Conservation (phyloP, 2,888 invertebrate species). For the Nomada flava region DNA sequence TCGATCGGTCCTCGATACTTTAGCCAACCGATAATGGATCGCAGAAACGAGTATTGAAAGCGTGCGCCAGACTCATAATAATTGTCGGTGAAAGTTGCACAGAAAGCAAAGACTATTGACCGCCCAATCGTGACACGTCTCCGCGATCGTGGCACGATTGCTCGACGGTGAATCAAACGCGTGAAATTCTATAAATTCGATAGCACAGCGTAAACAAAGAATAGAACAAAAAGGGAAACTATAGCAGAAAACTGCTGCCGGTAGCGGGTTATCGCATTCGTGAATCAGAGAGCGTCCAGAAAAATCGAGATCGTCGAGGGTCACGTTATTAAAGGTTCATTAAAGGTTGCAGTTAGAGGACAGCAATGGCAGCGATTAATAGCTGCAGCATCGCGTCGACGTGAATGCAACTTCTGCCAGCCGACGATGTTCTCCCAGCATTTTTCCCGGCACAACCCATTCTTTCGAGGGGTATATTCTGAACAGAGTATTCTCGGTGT, state of each 20-base stretch:
- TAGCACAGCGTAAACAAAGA: background rate
- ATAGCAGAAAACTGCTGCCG: background rate
- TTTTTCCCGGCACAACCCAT: slow-evolving; percentile 93
- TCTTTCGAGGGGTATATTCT: slow-evolving; percentile 92
- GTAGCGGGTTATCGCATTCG: slow-evolving; percentile 8
- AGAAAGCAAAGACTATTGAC: background rate
- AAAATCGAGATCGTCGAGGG: slow-evolving; percentile 26
- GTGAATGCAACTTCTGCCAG: slow-evolving; percentile 13
- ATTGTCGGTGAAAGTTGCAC: background rate
- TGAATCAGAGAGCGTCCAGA: background rate
- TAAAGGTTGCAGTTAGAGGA: slow-evolving; percentile 41
- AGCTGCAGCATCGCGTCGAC: slow-evolving; percentile 40
- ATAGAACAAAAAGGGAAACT: background rate
- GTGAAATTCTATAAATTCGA: background rate
- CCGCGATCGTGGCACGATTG: slow-evolving; percentile 65
- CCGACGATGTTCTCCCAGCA: slow-evolving; percentile 73
- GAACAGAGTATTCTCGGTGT: slow-evolving; percentile 93
- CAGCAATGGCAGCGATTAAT: slow-evolving; percentile 23
- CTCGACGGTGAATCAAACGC: background rate
- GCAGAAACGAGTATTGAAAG: background rate
- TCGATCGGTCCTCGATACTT: background rate
- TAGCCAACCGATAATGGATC: background rate
- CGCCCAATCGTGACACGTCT: slow-evolving; percentile 63
- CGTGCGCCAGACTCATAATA: background rate
- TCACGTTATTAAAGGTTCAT: slow-evolving; percentile 43